Base-by-base conservation (phyloP, 2,797 vertebrate genomes). In the Champsocephalus esox region DNA sequence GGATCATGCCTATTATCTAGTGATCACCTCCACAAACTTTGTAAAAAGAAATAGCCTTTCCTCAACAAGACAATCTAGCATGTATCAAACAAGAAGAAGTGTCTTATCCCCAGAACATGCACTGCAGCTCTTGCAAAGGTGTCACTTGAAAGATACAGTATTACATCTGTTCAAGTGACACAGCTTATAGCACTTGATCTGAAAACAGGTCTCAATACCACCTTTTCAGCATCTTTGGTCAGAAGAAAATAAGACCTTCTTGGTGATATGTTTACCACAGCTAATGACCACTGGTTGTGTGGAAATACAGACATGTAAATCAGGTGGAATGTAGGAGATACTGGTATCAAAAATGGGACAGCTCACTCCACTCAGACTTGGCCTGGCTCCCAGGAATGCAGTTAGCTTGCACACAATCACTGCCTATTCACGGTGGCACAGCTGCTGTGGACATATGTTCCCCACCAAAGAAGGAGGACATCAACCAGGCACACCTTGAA, bases 361-460 rank as follows among this genome's bases (percentile, higher is more conserved):
- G 88, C 92, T 93, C 91, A 89, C 91, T 92, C 90, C 75, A 75
- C 89, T 92, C 89, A 89, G 89, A 89, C 85, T 94, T 94, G 94
- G 94, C 93, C 87, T 71, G 81, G 88, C 89, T 95, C 94, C 93
- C 94, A 90, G 93, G 92, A 94, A 94, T 92, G 86, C 89, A 89
- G 90, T 92, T 91, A 87, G 88, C 84, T 84, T 85, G 91, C 86
- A 65, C 89, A 92, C 93, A 94, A 93, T 94, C 91, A 92, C 90
- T 84, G 90, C 87, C 92, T 94, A 93, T 91, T 93, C 89, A 92
- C 81, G 85, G 85, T 92, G 92, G 91, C 94, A 93, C 95, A 95
- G 94, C 94, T 95, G 95, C 92, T 90, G 90, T 90, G 92, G 93
- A 93, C 94, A 94, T 95, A 94, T 95, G 93, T 91, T 93, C 91